These are phyloP conservation scores for Electrona antarctica DNA, from an alignment of 2,113 vertebrate species.

Conservation along the genomic window DNA sequence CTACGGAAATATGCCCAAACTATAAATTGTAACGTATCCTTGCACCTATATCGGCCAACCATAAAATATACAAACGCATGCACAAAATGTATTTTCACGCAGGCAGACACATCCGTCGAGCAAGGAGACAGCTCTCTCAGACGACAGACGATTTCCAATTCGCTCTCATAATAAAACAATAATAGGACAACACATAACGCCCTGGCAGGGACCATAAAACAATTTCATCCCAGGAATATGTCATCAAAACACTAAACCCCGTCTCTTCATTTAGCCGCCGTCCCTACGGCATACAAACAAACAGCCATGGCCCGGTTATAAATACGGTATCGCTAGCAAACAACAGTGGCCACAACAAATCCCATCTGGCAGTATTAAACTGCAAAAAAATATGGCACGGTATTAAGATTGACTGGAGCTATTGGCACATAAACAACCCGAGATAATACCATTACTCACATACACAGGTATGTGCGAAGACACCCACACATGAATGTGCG, in stretches of 20 bases:
- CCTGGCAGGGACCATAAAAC: slow-evolving; percentile 64
- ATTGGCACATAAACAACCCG: slow-evolving; percentile 49
- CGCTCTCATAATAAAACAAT: slow-evolving; percentile 69
- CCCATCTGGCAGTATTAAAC: slow-evolving; percentile 61
- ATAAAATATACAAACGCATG: no score
- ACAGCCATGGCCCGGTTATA: slow-evolving; percentile 56
- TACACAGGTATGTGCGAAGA: background rate
- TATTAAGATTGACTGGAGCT: slow-evolving; percentile 40
- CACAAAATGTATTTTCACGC: background rate
- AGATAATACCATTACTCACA: slow-evolving; percentile 42
- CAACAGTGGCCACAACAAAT: slow-evolving; percentile 45
- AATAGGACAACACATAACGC: slow-evolving; percentile 58
- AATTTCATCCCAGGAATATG: slow-evolving; percentile 59
- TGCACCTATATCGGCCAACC: no score
- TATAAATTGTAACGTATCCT: no score
- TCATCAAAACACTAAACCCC: slow-evolving; percentile 67
- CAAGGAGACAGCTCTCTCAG: slow-evolving; percentile 23
- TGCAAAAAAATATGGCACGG: slow-evolving; percentile 51
- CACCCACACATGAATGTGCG: background rate
- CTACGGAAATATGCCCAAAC: no score
- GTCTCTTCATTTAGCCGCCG: slow-evolving; percentile 68
- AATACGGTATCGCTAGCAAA: slow-evolving; percentile 64
- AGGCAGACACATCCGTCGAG: slow-evolving; percentile 2
- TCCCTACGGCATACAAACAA: slow-evolving; percentile 31
- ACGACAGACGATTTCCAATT: slow-evolving; percentile 58